Conservation (phyloP, 2,888 invertebrate species). For the Acanthosepion lycidas region DNA sequence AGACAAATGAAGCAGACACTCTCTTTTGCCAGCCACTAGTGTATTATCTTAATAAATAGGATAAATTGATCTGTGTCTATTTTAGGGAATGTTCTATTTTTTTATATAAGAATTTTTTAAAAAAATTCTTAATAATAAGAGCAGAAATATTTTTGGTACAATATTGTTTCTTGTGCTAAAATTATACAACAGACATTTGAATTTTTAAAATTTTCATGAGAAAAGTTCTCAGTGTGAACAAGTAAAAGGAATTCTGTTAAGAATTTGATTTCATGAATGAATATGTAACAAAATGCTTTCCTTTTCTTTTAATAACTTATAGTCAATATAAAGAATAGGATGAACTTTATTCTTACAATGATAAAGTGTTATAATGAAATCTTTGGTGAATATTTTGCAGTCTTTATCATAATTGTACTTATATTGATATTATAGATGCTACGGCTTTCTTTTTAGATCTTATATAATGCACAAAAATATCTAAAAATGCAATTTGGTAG, state of each 20-base stretch:
- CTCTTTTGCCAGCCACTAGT: background rate
- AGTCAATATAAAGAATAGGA: no score
- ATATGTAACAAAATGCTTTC: no score
- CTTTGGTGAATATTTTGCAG: no score
- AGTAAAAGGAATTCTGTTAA: background rate
- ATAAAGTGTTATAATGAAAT: no score
- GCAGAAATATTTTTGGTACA: background rate
- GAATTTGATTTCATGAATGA: no score
- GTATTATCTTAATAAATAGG: background rate
- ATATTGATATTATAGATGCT: no score
- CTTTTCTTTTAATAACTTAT: no score
- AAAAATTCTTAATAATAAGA: background rate
- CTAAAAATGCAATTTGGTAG: no score
- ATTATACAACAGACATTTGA: background rate
- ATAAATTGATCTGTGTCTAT: background rate
- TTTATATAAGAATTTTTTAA: background rate
- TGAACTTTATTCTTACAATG: no score
- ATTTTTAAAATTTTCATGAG: background rate
- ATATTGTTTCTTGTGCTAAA: background rate
- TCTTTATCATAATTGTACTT: no score
- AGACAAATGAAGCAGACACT: background rate
- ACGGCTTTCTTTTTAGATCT: no score
- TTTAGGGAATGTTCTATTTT: background rate
- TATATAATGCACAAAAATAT: no score
- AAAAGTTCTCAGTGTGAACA: background rate